Percentiles rank a stretch among this genome's conserved stretches.
phyloP scores from a whole-genome alignment of 2,888 invertebrate species.

The Lamellibrachia satsuma region DNA sequence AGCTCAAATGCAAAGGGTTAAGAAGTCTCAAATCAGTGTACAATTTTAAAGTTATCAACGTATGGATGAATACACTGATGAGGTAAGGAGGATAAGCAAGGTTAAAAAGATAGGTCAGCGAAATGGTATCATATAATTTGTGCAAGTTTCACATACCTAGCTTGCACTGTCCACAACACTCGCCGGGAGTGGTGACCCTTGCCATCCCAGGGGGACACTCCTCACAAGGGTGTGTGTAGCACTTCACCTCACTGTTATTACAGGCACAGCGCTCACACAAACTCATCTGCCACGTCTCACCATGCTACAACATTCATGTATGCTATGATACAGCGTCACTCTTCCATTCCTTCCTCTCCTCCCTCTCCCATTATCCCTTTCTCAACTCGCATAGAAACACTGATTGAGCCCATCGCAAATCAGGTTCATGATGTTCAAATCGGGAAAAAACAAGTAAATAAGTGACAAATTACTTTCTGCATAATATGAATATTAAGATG shows the following conservation, averaged over 20 bases:
- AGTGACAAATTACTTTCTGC: no score
- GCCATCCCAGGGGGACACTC: conserved; percentile 46
- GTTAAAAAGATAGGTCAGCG: no score
- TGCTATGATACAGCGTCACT: background rate
- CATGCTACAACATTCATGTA: conserved; percentile 43
- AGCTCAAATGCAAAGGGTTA: no score
- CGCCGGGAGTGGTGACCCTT: conserved; percentile 40
- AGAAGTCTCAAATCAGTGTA: no score
- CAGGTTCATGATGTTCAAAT: no score
- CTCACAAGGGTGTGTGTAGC: conserved; percentile 45
- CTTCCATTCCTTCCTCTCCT: background rate
- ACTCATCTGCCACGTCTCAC: conserved; percentile 49
- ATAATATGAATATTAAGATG: background rate
- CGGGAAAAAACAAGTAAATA: no score
- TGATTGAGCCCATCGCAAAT: no score
- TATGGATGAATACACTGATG: no score
- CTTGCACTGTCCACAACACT: conserved; percentile 54
- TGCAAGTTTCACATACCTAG: conserved; percentile 42
- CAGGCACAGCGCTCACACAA: conserved; percentile 58
- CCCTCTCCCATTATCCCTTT: background rate
- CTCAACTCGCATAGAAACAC: background rate
- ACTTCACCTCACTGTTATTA: conserved; percentile 50
- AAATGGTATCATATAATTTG: background rate
- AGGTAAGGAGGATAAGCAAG: no score
- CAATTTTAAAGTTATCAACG: no score